phyloP scores from a whole-genome alignment of 2,888 invertebrate species.

The Acronicta alni region DNA sequence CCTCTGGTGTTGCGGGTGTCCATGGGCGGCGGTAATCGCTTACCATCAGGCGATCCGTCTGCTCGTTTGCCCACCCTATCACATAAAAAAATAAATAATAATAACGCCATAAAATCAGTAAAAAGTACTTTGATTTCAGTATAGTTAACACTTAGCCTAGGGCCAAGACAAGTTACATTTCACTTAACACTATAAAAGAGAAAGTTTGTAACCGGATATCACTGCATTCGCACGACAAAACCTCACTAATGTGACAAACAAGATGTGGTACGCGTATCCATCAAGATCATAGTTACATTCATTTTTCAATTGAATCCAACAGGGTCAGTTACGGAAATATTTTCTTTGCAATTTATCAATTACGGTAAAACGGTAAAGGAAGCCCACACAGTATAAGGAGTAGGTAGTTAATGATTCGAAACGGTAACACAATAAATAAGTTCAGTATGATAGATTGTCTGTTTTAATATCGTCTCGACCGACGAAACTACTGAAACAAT shows the following conservation, averaged over 20 bases:
- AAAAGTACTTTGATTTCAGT: too few species aligned
- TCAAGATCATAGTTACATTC: conserved; percentile 29
- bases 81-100: too few species aligned
- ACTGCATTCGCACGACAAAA: conserved; percentile 15
- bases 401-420: conserved; percentile 16
- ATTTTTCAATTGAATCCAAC: conserved; percentile 39
- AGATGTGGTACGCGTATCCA: conserved; percentile 23
- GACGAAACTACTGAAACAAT: background rate
- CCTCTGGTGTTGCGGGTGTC: too few species aligned
- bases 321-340: conserved; percentile 30
- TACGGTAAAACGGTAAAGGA: conserved; percentile 40
- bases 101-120: too few species aligned
- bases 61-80: too few species aligned
- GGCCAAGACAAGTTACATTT: background rate
- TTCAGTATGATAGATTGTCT: too few species aligned
- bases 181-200: conserved; percentile 37
- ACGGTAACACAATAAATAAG: background rate
- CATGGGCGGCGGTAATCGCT: too few species aligned
- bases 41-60: too few species aligned
- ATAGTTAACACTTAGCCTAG: too few species aligned
- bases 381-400: conserved; percentile 40
- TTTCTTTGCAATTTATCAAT: conserved; percentile 52
- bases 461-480: too few species aligned
- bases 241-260: conserved; percentile 37
- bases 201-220: conserved; percentile 45